Conservation (phyloP, 2,888 invertebrate species). For the Metacarcinus magister region DNA sequence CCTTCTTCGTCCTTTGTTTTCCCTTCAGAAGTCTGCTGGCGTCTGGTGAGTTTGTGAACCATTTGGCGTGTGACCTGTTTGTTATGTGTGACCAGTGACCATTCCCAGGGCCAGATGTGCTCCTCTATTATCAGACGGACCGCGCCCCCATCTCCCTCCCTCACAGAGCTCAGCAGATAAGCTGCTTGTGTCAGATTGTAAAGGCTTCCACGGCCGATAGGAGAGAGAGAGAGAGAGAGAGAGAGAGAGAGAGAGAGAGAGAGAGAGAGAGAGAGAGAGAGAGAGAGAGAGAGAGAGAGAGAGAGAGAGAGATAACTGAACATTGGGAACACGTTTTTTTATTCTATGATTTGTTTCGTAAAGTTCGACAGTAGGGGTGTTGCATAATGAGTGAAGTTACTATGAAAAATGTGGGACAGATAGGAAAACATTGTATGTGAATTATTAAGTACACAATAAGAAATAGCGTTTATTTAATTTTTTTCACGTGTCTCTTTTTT, state of each 20-base stretch:
- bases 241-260: slow-evolving; percentile 5
- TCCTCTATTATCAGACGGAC: neutral
- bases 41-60: neutral
- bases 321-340: too few species aligned
- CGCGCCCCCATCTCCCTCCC: neutral
- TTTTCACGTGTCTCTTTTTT: too few species aligned
- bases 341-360: too few species aligned
- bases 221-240: slow-evolving; percentile 35
- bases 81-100: neutral
- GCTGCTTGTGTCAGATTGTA: slow-evolving; percentile 36
- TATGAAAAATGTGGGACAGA: too few species aligned
- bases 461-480: too few species aligned
- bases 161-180: slow-evolving; percentile 10
- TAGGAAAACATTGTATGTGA: too few species aligned
- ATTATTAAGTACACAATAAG: too few species aligned
- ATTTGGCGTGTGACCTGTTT: neutral
- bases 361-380: too few species aligned
- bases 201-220: neutral
- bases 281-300: slow-evolving; percentile 26
- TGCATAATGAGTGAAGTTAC: too few species aligned
- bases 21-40: neutral
- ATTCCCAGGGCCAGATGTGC: neutral
- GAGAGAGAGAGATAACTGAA: neutral
- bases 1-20: neutral
- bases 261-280: neutral